Evolutionary conservation across 1,140 invertebrate genomes (phyloP), one percentile per base, ranked within the genome.

Genomic region (Calosoma granatense): DNA sequence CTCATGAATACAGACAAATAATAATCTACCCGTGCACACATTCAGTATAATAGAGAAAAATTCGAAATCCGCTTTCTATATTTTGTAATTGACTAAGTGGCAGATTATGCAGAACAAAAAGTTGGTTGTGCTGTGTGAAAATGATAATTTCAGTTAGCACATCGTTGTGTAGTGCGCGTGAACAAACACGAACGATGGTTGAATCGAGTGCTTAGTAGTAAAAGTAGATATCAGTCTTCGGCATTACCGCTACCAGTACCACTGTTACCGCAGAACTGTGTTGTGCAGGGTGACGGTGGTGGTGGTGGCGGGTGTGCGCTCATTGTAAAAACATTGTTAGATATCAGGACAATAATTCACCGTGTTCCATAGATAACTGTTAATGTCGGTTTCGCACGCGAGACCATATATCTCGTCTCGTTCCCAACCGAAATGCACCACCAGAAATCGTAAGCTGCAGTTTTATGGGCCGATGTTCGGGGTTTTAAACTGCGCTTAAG

Each of bases 321-420:
- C 41, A 47, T 47, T 47, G 41, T 47, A 47, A 47, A 47, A 47
- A 47, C 41, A 47, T 47, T 47, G 41, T 47, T 47, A 47, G 41
- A 47, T 47, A 47, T 47, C 41, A 17, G 6, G 41, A 47, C 41
- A 47, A 47, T 47, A 47, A 47, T 47, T 47, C 41, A 47, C 41
- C 41, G 15, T 17, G 41, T 47, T 47, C 41, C 41, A 47, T 47
- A 47, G 41, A 47, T 47, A 47, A 47, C 41, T 47, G 41, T 47
- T 47, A 47, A 47, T 47, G 41, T 47, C 41, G 41, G 41, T 47
- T 47, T 9, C 9, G 41, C 41, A 47, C 41, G 41, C 41, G 41
- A 47, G 41, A 3, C 41, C 6, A 47, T 47, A 47, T 47, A 47
- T 47, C 41, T 47, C 41, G 41, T 17, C 41, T 47, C 41, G 15